Conservation (phyloP, 2,113 vertebrate genomes). For the Notothenia coriiceps region DNA sequence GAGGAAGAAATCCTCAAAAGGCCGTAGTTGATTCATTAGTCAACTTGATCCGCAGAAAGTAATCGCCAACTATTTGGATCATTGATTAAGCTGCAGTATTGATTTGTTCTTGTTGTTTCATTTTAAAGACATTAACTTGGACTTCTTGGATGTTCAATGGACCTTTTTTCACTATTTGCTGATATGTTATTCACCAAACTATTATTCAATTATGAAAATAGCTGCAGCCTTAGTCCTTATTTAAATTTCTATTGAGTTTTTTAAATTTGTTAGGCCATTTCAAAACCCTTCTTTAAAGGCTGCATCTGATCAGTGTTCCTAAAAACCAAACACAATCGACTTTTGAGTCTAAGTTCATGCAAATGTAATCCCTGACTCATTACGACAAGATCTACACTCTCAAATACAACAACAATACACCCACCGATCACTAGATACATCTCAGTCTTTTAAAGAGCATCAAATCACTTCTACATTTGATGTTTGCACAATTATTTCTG, state of each 20-base stretch:
- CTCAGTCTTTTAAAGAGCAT: neutral
- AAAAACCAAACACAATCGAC: conserved; percentile 64
- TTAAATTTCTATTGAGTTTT: conserved; percentile 3
- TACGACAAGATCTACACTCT: conserved; percentile 17
- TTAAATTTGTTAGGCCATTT: neutral
- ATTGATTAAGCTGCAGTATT: neutral
- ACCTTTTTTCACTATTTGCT: too few species aligned
- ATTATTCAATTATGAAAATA: too few species aligned
- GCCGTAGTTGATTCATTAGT: too few species aligned
- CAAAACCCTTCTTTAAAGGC: conserved; percentile 51
- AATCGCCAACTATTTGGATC: too few species aligned
- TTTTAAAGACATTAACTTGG: too few species aligned
- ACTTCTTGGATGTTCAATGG: too few species aligned
- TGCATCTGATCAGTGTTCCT: conserved; percentile 58
- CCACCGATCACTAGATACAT: neutral
- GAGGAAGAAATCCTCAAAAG: too few species aligned
- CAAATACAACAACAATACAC: conserved; percentile 28
- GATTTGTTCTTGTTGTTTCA: conserved; percentile 4
- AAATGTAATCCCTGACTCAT: conserved; percentile 44
- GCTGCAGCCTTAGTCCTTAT: too few species aligned
- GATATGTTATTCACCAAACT: too few species aligned
- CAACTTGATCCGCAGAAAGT: too few species aligned
- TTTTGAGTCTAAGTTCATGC: conserved; percentile 60
- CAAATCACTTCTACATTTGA: too few species aligned
- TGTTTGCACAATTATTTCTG: too few species aligned